Conservation (phyloP, 2,113 vertebrate genomes). For the Picathartes gymnocephalus region DNA sequence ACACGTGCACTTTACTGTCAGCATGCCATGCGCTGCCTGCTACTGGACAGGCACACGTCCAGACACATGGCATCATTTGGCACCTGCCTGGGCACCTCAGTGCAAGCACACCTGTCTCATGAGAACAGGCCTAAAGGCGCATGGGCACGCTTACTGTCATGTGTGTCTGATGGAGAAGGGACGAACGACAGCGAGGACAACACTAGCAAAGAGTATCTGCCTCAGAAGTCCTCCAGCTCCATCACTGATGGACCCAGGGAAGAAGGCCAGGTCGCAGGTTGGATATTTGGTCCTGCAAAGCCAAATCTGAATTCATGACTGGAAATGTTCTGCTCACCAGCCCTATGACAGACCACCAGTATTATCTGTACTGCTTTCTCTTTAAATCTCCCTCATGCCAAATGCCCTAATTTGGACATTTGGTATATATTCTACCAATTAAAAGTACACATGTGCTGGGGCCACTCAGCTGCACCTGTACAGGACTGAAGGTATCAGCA, state of each 20-base stretch:
- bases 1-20: background rate
- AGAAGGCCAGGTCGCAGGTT: background rate
- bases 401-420: background rate
- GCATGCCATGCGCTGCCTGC: background rate
- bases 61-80: background rate
- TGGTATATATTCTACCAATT: background rate
- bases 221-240: background rate
- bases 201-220: background rate
- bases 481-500: background rate
- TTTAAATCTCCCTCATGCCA: background rate
- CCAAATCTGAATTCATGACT: background rate
- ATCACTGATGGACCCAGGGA: background rate
- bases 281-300: background rate
- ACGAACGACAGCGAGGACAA: background rate
- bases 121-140: background rate
- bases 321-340: background rate
- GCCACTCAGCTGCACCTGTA: background rate
- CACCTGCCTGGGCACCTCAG: accelerated
- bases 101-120: background rate
- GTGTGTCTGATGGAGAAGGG: background rate
- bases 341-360: background rate
- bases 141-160: accelerated
- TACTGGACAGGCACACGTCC: accelerated
- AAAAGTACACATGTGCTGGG: background rate
- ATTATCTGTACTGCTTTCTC: background rate